phyloP scores from a whole-genome alignment of 2,113 vertebrate species.

The Polypterus bichir region DNA sequence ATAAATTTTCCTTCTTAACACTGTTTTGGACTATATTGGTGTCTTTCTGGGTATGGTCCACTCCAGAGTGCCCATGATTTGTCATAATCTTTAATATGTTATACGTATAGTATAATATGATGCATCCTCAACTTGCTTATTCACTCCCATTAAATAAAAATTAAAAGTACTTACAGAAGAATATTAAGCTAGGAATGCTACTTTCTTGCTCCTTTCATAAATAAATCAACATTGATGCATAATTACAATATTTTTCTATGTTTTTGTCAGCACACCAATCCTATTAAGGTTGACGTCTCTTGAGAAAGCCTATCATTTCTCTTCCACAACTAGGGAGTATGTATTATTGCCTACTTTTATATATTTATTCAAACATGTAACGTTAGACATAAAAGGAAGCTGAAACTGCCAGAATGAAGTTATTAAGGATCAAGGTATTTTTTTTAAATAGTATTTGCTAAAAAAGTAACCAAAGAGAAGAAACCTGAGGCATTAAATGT shows the following conservation, averaged over 20 bases:
- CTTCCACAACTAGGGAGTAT: background rate
- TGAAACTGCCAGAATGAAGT: background rate
- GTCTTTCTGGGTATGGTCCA: too few relatives aligned
- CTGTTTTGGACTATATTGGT: too few relatives aligned
- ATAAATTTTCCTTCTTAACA: too few relatives aligned
- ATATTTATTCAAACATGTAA: background rate
- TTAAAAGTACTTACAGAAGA: too few relatives aligned
- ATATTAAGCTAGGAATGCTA: too few relatives aligned
- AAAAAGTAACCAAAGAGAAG: background rate
- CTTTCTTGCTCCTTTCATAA: background rate
- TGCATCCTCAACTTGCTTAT: too few relatives aligned
- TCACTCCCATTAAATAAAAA: too few relatives aligned
- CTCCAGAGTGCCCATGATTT: too few relatives aligned
- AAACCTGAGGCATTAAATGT: background rate
- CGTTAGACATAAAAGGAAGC: background rate
- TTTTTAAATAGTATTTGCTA: background rate
- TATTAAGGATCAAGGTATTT: background rate
- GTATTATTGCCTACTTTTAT: background rate
- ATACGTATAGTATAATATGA: too few relatives aligned
- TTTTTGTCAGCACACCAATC: background rate
- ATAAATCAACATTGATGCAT: background rate
- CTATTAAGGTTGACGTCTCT: background rate
- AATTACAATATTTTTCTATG: background rate
- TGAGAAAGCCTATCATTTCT: background rate
- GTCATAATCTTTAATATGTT: too few relatives aligned